Percentiles rank a stretch among this genome's conserved stretches.
Conservation (phyloP, 2,113 vertebrate genomes). For the Castor canadensis region DNA sequence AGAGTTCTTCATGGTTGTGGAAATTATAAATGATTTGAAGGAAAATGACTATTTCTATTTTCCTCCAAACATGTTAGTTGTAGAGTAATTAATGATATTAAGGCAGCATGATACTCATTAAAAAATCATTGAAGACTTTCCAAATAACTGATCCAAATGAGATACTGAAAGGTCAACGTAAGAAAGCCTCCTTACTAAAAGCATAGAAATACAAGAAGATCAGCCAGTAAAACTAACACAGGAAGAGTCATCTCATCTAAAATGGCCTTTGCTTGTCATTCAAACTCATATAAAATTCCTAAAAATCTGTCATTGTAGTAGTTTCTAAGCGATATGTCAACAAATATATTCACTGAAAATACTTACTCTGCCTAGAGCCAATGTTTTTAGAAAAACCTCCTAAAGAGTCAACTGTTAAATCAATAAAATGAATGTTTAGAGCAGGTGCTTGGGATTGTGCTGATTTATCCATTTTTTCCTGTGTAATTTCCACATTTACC, state of each 20-base stretch:
- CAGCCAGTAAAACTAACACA: slow-evolving; percentile 4
- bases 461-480: slow-evolving; percentile 75
- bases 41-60: slow-evolving; percentile 36
- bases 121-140: slow-evolving; percentile 31
- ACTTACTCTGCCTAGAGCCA: slow-evolving; percentile 66
- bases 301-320: slow-evolving; percentile 52
- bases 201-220: slow-evolving; percentile 42
- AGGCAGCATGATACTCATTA: slow-evolving; percentile 5
- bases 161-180: slow-evolving; percentile 36
- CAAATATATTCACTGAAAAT: slow-evolving; percentile 74
- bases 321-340: slow-evolving; percentile 74
- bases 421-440: slow-evolving; percentile 71
- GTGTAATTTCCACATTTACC: slow-evolving; percentile 73
- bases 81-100: slow-evolving; percentile 35
- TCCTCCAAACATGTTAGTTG: slow-evolving; percentile 38
- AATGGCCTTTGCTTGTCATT: slow-evolving; percentile 64
- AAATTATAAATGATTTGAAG: slow-evolving; percentile 5
- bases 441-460: slow-evolving; percentile 76
- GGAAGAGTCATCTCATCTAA: slow-evolving; percentile 28
- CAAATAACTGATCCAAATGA: slow-evolving; percentile 53
- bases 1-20: background rate
- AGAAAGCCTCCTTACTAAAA: slow-evolving; percentile 34
- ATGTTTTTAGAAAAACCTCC: slow-evolving; percentile 72
- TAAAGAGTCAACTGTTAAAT: slow-evolving; percentile 79
- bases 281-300: slow-evolving; percentile 64